Conservation (phyloP, 2,888 invertebrate genomes). For the Amphipyra tragopoginis region DNA sequence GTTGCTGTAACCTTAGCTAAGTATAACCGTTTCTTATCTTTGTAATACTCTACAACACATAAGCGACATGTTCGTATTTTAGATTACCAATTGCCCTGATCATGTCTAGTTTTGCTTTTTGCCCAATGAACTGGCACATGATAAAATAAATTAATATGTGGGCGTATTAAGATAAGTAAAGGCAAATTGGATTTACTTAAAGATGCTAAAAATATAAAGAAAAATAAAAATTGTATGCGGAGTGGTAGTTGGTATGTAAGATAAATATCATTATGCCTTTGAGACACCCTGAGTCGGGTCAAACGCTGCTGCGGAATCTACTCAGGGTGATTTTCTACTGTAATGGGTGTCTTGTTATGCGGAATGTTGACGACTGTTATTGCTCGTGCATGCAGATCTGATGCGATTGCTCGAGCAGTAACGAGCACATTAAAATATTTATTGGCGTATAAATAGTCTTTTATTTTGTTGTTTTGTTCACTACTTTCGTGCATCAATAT, state of each 20-base stretch:
- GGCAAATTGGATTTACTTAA: conserved; percentile 14
- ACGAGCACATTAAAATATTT: conserved; percentile 68
- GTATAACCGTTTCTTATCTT: conserved; percentile 1
- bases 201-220: conserved; percentile 16
- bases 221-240: conserved; percentile 16
- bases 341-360: conserved; percentile 63
- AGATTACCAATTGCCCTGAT: conserved; percentile 17
- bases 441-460: conserved; percentile 61
- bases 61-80: background rate
- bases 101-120: conserved; percentile 15
- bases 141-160: conserved; percentile 21
- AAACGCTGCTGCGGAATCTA: conserved; percentile 59
- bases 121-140: conserved; percentile 1
- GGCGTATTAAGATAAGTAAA: conserved; percentile 8
- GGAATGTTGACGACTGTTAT: conserved; percentile 66
- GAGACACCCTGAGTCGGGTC: conserved; percentile 54
- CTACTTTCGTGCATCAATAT: conserved; percentile 26
- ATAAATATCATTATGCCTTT: conserved; percentile 42
- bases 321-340: conserved; percentile 59
- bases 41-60: conserved; percentile 6
- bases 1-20: conserved; percentile 4
- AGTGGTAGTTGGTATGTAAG: conserved; percentile 41
- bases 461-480: conserved; percentile 45
- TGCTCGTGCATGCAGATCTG: conserved; percentile 70
- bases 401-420: conserved; percentile 62